Conservation (phyloP, 2,888 invertebrate genomes). For the Acleris cristana region DNA sequence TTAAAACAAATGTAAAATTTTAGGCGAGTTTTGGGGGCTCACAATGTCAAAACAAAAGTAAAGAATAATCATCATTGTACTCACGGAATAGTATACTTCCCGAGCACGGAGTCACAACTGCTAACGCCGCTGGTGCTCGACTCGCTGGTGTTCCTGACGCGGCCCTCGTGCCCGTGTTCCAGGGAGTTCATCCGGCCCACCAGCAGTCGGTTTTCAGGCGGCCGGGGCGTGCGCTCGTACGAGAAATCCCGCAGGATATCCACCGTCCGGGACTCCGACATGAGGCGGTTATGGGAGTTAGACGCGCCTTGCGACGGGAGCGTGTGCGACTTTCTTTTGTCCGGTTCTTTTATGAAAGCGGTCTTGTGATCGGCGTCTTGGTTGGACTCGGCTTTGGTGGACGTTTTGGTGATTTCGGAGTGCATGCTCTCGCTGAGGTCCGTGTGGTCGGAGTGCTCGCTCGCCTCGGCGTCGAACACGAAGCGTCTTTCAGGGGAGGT, state of each 20-base stretch:
- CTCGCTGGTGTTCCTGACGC: slow-evolving; percentile 84
- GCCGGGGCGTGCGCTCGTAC: slow-evolving; percentile 60
- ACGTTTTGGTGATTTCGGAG: slow-evolving; percentile 61
- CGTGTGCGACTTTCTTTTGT: slow-evolving; percentile 80
- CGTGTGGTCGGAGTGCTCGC: slow-evolving; percentile 78
- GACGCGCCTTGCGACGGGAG: slow-evolving; percentile 82
- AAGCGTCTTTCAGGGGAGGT: slow-evolving; percentile 67
- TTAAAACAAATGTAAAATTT: no score
- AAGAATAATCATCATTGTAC: slow-evolving; percentile 45
- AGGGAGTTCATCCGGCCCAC: slow-evolving; percentile 71
- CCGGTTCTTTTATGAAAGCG: slow-evolving; percentile 53
- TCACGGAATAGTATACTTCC: slow-evolving; percentile 84
- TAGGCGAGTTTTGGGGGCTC: no score
- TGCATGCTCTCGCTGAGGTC: slow-evolving; percentile 77
- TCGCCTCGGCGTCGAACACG: slow-evolving; percentile 66
- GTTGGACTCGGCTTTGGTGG: slow-evolving; percentile 54
- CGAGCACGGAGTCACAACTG: slow-evolving; percentile 90
- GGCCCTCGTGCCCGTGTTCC: slow-evolving; percentile 72
- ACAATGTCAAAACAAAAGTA: neutral
- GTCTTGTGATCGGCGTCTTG: slow-evolving; percentile 63
- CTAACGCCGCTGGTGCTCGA: slow-evolving; percentile 93
- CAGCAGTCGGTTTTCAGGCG: slow-evolving; percentile 60
- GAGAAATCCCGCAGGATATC: slow-evolving; percentile 80
- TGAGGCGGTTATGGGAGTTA: slow-evolving; percentile 85
- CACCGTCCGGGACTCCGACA: slow-evolving; percentile 88